Base-by-base conservation (phyloP, 2,113 vertebrate species). In the Pelobates fuscus region DNA sequence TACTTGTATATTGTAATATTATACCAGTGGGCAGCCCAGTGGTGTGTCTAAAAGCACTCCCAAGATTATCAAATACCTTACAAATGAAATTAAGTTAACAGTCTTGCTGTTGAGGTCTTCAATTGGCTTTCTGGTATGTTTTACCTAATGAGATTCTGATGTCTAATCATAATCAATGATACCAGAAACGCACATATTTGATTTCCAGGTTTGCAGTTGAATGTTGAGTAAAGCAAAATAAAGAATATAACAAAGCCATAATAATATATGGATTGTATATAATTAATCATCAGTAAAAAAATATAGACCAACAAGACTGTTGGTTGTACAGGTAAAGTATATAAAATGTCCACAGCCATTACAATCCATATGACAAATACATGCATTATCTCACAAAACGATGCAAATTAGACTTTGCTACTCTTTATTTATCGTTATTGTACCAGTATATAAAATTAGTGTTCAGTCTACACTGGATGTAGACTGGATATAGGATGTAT, bases 91-190 rank as follows among this genome's bases (percentile, higher is more conserved):
- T 63, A 63, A 32, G 20, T 52, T 54, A 20, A 52, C 43, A 62
- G 70, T 18, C 27, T 54, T 63, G 59, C 59, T 72, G 57, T 55
- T 46, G 37, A 44, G 57, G 68, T 60, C 68, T 29, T 25, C 63
- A 72, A 63, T 72, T 72, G 59, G 26, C 27, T 72, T 43, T 63
- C 20, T 12, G 15, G 14, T 62, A 72, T 32, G 70, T 54, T 62
- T 32, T 72, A 63, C 59, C 43, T 72, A 72, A 72, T 62, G 59
- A 72, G 59, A 30, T 72, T 63, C 59, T 52, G 70, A 30, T 61
- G 41, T 27, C 57, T 71, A 60, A 71, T 49, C 29, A 63, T 52
- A 52, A 52, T 63, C 59, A 24, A 20, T 63, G 59, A 63, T 62
- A 64, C 29, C 20, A 72, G 27, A 54, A n/a, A 72, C 29, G 70